Percentiles rank a stretch among this genome's conserved stretches.
These are phyloP conservation scores for Petrosia ficiformis DNA, from an alignment of 37 sponge, comb jelly and placozoan genomes.

Conservation along the genomic window DNA sequence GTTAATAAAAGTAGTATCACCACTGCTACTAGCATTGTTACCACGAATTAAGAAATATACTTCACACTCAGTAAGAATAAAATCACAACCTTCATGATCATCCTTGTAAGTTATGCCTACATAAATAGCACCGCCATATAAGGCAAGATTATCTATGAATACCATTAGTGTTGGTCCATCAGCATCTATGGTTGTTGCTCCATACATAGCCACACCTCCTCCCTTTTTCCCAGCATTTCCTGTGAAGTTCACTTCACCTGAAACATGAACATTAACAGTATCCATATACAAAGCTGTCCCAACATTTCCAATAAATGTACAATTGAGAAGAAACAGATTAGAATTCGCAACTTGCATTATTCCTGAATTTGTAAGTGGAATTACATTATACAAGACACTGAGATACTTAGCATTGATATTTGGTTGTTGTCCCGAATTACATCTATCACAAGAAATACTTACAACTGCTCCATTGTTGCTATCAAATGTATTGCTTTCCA, in stretches of 20 bases:
- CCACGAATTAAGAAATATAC: neutral
- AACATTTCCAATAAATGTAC: neutral
- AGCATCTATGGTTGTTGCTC: neutral
- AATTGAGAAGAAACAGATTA: neutral
- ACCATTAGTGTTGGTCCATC: neutral
- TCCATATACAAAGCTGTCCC: neutral
- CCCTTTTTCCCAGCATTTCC: neutral
- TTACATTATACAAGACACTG: neutral
- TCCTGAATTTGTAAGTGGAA: neutral
- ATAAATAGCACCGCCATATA: conserved; percentile 7
- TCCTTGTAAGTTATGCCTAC: neutral
- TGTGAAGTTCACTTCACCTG: neutral
- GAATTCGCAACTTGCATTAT: neutral
- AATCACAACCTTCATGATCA: neutral
- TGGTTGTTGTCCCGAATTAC: neutral
- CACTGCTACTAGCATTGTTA: neutral
- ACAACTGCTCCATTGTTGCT: neutral
- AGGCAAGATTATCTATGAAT: neutral
- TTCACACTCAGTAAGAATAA: neutral
- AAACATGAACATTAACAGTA: neutral
- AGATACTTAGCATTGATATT: neutral
- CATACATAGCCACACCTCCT: neutral
- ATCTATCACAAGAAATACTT: neutral
- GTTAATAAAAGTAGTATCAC: neutral
- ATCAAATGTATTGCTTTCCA: neutral